Evolutionary conservation across 2,797 vertebrate species (phyloP).

Genomic region (Neopelma chrysocephalum): DNA sequence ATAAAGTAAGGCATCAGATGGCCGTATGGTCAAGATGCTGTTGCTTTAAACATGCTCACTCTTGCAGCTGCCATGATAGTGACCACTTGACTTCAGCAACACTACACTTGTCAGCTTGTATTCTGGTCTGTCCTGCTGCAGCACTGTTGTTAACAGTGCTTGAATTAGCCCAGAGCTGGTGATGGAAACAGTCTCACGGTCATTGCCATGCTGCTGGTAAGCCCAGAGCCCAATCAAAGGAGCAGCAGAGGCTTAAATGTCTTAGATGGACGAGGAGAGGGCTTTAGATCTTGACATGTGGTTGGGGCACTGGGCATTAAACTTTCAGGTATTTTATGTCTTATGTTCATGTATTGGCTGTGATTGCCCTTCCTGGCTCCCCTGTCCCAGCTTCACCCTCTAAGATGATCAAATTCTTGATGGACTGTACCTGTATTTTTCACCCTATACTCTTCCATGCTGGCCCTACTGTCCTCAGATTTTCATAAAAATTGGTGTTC

Average conservation of each 20-base stretch:
- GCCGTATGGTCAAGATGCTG: fast-evolving
- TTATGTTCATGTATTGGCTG: background rate
- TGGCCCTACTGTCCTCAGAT: background rate
- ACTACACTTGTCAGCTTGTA: background rate
- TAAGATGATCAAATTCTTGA: background rate
- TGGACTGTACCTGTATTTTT: background rate
- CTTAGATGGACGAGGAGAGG: fast-evolving
- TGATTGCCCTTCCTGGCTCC: background rate
- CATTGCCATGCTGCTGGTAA: background rate
- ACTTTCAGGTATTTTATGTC: background rate
- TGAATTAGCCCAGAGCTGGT: background rate
- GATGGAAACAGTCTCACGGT: background rate
- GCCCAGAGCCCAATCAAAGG: background rate
- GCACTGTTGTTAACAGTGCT: background rate
- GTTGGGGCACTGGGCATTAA: background rate
- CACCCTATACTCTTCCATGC: background rate
- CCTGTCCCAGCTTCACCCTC: fast-evolving
- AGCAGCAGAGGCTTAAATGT: background rate
- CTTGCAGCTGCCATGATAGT: background rate
- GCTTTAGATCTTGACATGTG: background rate
- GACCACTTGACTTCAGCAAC: background rate
- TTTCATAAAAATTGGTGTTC: background rate
- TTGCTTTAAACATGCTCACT: background rate
- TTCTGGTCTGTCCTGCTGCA: background rate
- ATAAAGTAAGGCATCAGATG: background rate